Evolutionary conservation across 1,140 invertebrate species (phyloP), one percentile per base, ranked within the genome.

Genomic region (Sinella curviseta): DNA sequence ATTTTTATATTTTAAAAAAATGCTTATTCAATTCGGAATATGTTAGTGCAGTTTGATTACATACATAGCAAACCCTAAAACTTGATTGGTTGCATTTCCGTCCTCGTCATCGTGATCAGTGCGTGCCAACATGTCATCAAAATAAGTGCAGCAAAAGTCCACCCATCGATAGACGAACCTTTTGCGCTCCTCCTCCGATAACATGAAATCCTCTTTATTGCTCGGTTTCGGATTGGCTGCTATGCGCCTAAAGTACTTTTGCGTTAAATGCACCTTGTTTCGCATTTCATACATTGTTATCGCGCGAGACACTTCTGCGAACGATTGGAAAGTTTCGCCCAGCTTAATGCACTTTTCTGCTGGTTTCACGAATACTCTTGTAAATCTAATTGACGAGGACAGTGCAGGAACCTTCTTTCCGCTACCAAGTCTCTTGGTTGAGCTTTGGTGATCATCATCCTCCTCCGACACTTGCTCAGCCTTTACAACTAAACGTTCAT

Each of bases 131-230:
- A 65, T 14, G 8, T 16, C 57, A n/a, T 65, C 57, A 26, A 65
- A 65, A 65, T 65, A 65, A 4, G 57, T 65, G 26, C 57, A 65
- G 57, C 57, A 65, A 65, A 65, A 65, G 26, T 65, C 57, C 14
- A 65, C 57, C 57, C 57, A 65, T 65, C 57, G 14, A 26, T 65
- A 65, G 26, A 65, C 57, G 24, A 65, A 65, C 26, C 57, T 14
- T 65, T 65, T 65, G 8, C 57, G 8, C 57, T 65, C 57, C 26
- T 65, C 57, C 8, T 65, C 26, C 14, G 57, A 17, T 65, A 65
- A 65, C 24, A 17, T 65, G 24, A 12, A 65, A 26, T 65, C 57
- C 24, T 65, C 57, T 26, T 26, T 65, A n/a, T 65, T 65, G 24
- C 57, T 65, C 4, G 57, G 57, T 26, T 65, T 65, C 24, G 57